These are phyloP conservation scores for Drosophila tsacasi DNA, from an alignment of 1,140 invertebrate species.

Conservation along the genomic window DNA sequence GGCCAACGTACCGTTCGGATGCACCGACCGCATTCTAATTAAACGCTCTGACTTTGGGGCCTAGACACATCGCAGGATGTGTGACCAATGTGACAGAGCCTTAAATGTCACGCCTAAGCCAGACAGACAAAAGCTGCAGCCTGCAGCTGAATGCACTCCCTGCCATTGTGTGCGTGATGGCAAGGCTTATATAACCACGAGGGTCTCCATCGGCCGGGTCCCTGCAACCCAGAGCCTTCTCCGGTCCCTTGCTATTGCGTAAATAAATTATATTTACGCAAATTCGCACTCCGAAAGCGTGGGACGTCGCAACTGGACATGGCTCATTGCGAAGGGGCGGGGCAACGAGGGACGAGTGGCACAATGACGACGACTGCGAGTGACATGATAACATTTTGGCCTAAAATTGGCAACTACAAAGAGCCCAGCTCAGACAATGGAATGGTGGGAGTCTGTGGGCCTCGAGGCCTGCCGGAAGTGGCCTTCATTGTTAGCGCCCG, in stretches of 20 bases:
- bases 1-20: constrained; percentile 4
- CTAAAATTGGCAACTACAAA: constrained; percentile 78
- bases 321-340: constrained; percentile 2
- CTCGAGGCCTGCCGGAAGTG: constrained; percentile 10
- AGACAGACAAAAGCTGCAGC: constrained; percentile 41
- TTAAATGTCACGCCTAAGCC: constrained; percentile 70
- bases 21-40: constrained; percentile 72
- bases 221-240: constrained; percentile 15
- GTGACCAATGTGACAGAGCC: constrained; percentile 68
- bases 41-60: constrained; percentile 66
- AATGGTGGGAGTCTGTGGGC: neutral
- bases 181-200: constrained; percentile 73
- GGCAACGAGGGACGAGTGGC: constrained; percentile 15
- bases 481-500: constrained; percentile 74
- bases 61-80: constrained; percentile 49
- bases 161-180: constrained; percentile 30
- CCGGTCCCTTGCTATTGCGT: constrained; percentile 71
- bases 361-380: constrained; percentile 76
- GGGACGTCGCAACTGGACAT: constrained; percentile 33
- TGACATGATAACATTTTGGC: constrained; percentile 84
- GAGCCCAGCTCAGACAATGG: constrained; percentile 64
- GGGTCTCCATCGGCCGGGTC: constrained; percentile 30
- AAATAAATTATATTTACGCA: constrained; percentile 84
- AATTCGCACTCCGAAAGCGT: constrained; percentile 76
- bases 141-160: constrained; percentile 47